phyloP scores from a whole-genome alignment of 2,888 invertebrate species.

The Ormyrus rosae region DNA sequence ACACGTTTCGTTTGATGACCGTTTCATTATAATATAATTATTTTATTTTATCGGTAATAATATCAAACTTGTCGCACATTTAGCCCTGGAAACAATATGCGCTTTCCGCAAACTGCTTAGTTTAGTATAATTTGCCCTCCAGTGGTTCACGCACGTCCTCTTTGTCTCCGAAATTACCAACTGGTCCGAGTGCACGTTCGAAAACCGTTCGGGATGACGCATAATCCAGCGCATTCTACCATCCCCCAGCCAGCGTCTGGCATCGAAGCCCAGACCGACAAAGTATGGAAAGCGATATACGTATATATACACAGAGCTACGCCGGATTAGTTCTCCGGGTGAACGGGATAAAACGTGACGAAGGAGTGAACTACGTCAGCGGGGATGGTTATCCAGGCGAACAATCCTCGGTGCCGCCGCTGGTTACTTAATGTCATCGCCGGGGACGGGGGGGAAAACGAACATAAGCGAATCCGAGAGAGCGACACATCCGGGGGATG shows the following conservation, averaged over 20 bases:
- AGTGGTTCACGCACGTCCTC: too few relatives aligned
- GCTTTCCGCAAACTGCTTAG: too few relatives aligned
- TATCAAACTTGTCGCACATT: too few relatives aligned
- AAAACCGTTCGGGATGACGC: slow-evolving; percentile 6
- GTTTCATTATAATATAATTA: too few relatives aligned
- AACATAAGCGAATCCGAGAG: neutral
- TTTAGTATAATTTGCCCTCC: too few relatives aligned
- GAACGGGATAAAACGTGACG: neutral
- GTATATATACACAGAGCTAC: neutral
- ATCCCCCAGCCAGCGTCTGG: neutral
- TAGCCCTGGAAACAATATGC: too few relatives aligned
- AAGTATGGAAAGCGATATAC: neutral
- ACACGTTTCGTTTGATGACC: too few relatives aligned
- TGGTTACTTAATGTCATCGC: neutral
- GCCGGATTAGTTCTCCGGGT: slow-evolving; percentile 4
- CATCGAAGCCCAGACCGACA: neutral
- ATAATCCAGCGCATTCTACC: slow-evolving; percentile 1
- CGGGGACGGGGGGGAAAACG: too few relatives aligned
- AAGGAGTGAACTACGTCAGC: neutral
- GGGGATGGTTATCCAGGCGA: neutral
- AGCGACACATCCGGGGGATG: slow-evolving; percentile 4
- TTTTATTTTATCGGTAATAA: too few relatives aligned
- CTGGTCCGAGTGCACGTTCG: neutral
- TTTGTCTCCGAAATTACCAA: too few relatives aligned
- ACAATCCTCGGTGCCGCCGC: neutral